Percentiles rank a stretch among this genome's conserved stretches.
Evolutionary conservation across 2,113 vertebrate genomes (phyloP).

Genomic region (Microcebus lehilahytsara): DNA sequence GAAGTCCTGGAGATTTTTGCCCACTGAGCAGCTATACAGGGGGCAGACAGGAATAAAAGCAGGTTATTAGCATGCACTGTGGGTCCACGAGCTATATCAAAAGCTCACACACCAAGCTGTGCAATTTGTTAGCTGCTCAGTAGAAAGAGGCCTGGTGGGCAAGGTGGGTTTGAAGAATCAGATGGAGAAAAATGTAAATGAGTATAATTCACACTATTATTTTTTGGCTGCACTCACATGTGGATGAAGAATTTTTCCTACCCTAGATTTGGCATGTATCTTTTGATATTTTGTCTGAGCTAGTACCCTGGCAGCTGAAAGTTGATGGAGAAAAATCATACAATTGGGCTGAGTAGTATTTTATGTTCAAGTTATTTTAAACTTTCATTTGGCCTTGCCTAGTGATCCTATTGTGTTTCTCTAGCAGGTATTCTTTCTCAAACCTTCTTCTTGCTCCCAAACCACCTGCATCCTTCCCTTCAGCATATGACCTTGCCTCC

Average conservation of each 20-base stretch:
- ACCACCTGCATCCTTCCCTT: neutral
- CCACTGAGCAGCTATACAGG: neutral
- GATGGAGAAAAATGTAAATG: constrained; percentile 51
- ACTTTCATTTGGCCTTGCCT: neutral
- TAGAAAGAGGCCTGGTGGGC: constrained; percentile 58
- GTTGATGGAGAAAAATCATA: constrained; percentile 41
- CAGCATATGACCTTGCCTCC: neutral
- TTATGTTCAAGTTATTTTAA: constrained; percentile 38
- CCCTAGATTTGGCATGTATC: neutral
- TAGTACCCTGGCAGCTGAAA: constrained; percentile 30
- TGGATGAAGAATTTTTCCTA: neutral
- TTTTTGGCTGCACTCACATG: constrained; percentile 28
- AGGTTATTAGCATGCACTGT: constrained; percentile 35
- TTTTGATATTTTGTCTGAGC: constrained; percentile 42
- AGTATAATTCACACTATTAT: constrained; percentile 46
- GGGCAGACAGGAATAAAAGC: constrained; percentile 37
- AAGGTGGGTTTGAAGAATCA: constrained; percentile 62
- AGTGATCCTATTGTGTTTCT: neutral
- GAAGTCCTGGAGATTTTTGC: constrained; percentile 52
- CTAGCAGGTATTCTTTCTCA: neutral
- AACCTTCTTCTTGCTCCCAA: neutral
- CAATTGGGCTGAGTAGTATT: neutral
- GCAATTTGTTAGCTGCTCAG: constrained; percentile 40
- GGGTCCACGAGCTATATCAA: constrained; percentile 41
- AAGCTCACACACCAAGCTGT: constrained; percentile 52